Percentiles rank a stretch among this genome's conserved stretches.
Evolutionary conservation across 2,113 vertebrate species (phyloP).

Genomic region (Progne subis): DNA sequence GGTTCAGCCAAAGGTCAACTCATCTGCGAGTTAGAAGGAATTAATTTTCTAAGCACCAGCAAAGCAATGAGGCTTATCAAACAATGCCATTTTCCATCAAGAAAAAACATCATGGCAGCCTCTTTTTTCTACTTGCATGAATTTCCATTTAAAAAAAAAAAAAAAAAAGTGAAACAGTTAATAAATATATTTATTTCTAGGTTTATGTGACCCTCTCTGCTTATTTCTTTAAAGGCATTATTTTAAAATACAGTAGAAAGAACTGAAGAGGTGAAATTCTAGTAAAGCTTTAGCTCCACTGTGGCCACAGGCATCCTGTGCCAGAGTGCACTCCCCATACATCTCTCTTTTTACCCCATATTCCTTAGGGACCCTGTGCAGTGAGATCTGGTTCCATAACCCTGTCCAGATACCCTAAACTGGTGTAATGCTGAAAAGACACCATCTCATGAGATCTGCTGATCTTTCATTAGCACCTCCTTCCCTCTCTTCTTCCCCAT

Average conservation of each 20-base stretch:
- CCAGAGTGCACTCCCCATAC: rapidly evolving
- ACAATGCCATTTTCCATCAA: slow-evolving; percentile 19
- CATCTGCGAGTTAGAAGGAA: slow-evolving; percentile 40
- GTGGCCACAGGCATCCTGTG: background rate
- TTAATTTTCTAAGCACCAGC: slow-evolving; percentile 48
- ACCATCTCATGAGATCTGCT: background rate
- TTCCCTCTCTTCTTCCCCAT: background rate
- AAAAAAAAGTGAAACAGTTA: background rate
- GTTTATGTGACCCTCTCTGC: background rate
- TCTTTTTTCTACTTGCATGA: background rate
- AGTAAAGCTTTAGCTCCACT: background rate
- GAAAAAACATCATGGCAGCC: slow-evolving; percentile 21
- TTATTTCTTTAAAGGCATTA: background rate
- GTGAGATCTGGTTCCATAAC: background rate
- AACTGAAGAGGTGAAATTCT: background rate
- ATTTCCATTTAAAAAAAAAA: background rate
- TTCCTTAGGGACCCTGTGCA: background rate
- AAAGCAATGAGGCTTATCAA: slow-evolving; percentile 54
- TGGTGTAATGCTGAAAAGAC: background rate
- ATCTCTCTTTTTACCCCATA: background rate
- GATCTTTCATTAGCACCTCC: background rate
- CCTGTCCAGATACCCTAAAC: background rate
- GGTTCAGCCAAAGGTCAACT: slow-evolving; percentile 61
- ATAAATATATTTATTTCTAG: background rate
- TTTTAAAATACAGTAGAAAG: background rate